phyloP scores from a whole-genome alignment of 2,797 vertebrate genomes.

The Hyperoplus lanceolatus region DNA sequence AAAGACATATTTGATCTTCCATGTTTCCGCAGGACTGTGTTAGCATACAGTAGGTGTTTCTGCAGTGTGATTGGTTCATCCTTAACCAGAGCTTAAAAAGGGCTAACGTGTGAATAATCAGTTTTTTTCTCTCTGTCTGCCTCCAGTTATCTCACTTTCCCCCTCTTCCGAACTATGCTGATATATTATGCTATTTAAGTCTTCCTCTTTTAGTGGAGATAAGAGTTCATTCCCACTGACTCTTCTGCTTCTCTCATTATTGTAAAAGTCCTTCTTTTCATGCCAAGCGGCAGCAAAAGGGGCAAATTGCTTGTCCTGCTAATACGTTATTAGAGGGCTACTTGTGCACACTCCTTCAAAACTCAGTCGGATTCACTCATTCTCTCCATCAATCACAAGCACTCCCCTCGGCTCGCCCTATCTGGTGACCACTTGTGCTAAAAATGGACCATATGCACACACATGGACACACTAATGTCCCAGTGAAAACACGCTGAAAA shows the following conservation, averaged over 20 bases:
- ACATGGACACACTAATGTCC: not conserved
- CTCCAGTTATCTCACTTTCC: slow-evolving; percentile 61
- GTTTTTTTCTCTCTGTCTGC: slow-evolving; percentile 51
- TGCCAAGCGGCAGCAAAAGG: slow-evolving; percentile 75
- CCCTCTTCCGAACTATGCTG: slow-evolving; percentile 56
- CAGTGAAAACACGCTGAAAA: slow-evolving; percentile 12
- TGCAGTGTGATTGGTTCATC: slow-evolving; percentile 58
- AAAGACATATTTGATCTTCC: slow-evolving; percentile 24
- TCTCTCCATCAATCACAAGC: slow-evolving; percentile 66
- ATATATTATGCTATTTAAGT: slow-evolving; percentile 81
- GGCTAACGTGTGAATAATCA: slow-evolving; percentile 72
- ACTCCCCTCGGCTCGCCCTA: slow-evolving; percentile 24
- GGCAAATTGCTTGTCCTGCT: slow-evolving; percentile 81
- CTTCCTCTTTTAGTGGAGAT: slow-evolving; percentile 73
- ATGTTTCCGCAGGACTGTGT: slow-evolving; percentile 18
- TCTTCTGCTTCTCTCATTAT: slow-evolving; percentile 79
- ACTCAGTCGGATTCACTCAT: slow-evolving; percentile 64
- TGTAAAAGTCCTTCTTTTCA: slow-evolving; percentile 77
- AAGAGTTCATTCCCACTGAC: slow-evolving; percentile 81
- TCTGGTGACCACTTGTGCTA: slow-evolving; percentile 43
- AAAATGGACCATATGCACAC: slow-evolving; percentile 6
- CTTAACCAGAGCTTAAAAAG: slow-evolving; percentile 66
- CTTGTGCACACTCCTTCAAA: slow-evolving; percentile 60
- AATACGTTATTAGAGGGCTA: slow-evolving; percentile 76
- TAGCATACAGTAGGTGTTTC: slow-evolving; percentile 34